These are phyloP conservation scores for Eutrigla gurnardus DNA, from an alignment of 2,797 vertebrate genomes.

Conservation along the genomic window DNA sequence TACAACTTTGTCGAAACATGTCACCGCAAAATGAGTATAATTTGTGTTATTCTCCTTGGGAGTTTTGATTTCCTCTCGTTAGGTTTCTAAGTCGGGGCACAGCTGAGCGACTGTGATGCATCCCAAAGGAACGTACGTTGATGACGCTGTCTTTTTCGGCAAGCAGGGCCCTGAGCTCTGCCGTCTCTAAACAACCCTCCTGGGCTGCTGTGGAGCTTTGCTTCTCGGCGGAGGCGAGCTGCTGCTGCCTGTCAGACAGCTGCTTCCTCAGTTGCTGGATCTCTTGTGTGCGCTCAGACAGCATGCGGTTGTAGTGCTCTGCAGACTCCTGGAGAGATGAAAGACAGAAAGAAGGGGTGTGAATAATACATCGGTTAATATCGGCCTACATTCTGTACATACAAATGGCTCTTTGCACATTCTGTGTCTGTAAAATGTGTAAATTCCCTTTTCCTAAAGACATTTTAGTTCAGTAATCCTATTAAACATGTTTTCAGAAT, in stretches of 20 bases:
- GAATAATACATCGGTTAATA: background rate
- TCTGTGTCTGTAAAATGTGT: background rate
- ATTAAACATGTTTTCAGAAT: constrained; percentile 4
- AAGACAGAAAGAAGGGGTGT: background rate
- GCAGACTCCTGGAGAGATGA: constrained; percentile 78
- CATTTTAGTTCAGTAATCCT: background rate
- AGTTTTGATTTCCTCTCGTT: constrained; percentile 31
- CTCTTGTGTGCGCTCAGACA: constrained; percentile 81
- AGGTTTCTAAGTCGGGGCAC: constrained; percentile 15
- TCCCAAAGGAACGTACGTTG: constrained; percentile 77
- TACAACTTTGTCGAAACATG: background rate
- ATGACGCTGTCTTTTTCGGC: constrained; percentile 85
- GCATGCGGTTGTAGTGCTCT: constrained; percentile 80
- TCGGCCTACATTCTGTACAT: background rate
- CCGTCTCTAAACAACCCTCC: constrained; percentile 75
- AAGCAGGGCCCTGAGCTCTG: constrained; percentile 76
- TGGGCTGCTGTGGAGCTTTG: constrained; percentile 72
- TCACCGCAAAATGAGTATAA: background rate
- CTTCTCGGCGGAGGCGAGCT: constrained; percentile 75
- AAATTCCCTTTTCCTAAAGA: too few species aligned
- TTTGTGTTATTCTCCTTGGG: background rate
- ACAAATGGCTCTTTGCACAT: background rate
- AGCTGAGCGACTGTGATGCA: constrained; percentile 22
- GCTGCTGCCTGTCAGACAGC: constrained; percentile 78
- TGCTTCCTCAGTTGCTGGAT: constrained; percentile 83